phyloP scores from a whole-genome alignment of 1,140 invertebrate genomes.

The fruit fly (Drosophila melanogaster) region DNA sequence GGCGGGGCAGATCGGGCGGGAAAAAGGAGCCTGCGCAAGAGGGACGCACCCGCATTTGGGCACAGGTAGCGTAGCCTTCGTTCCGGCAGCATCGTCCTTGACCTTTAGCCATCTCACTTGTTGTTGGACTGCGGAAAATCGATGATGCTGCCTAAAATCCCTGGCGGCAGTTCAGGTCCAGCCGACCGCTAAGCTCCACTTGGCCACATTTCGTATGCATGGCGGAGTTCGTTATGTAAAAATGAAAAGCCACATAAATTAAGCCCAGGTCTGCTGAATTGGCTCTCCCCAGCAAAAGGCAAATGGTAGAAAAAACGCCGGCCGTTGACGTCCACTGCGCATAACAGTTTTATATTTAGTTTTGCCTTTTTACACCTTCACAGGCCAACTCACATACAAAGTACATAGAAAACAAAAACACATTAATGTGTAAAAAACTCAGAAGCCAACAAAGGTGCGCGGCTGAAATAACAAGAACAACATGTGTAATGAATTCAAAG shows the following conservation, averaged over 20 bases:
- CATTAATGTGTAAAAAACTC: slow-evolving; percentile 74
- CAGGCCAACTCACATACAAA: slow-evolving; percentile 53
- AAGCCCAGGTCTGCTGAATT: slow-evolving; percentile 47
- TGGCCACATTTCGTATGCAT: slow-evolving; percentile 62
- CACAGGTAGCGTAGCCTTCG: slow-evolving; percentile 56
- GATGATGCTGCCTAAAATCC: slow-evolving; percentile 23
- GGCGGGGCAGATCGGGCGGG: slow-evolving; percentile 1
- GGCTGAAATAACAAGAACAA: slow-evolving; percentile 64
- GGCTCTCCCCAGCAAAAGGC: not conserved
- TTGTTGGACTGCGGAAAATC: slow-evolving; percentile 69
- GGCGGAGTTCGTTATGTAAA: slow-evolving; percentile 66
- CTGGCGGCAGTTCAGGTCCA: not conserved
- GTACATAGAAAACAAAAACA: slow-evolving; percentile 52
- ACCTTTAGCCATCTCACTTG: slow-evolving; percentile 66
- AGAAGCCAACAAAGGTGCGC: slow-evolving; percentile 75
- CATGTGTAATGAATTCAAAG: slow-evolving; percentile 34
- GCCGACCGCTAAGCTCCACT: slow-evolving; percentile 14
- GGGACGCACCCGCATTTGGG: slow-evolving; percentile 28
- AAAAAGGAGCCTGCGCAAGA: slow-evolving; percentile 44
- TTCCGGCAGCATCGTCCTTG: slow-evolving; percentile 62
- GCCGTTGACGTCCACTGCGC: slow-evolving; percentile 72
- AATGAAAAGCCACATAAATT: slow-evolving; percentile 63
- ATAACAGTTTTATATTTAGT: slow-evolving; percentile 79
- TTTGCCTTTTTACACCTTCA: slow-evolving; percentile 78
- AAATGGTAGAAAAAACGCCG: slow-evolving; percentile 25